Base-by-base conservation (phyloP, 1,140 invertebrate species). In the Latrodectus geometricus region DNA sequence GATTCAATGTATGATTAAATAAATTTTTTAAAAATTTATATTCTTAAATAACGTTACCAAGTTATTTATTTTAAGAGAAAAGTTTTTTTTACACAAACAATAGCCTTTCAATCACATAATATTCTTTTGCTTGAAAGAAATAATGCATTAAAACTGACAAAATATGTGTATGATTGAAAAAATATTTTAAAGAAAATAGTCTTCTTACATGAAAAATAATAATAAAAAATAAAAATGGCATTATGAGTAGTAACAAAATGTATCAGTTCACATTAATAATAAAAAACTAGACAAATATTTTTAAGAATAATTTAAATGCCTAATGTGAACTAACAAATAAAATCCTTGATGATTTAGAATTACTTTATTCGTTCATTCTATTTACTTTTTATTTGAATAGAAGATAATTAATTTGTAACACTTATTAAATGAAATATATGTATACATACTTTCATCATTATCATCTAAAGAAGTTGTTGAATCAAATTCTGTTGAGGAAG, bases 401-500 rank as follows among this genome's bases (percentile, higher is more conserved):
- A 61, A 61, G 54, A 61, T 4, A 61, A 61, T 14, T 17, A 4
- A 61, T 14, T 61, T 61, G 54, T 61, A 61, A 8, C 8, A 61
- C 11, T 61, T 17, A 17, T 61, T 17, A 61, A 61, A 61, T 61
- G 3, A 17, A 61, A 61, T 61, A 70, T n/a, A 12, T 3, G 35
- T 5, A 35, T 70, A 21, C 8, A 21, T 74, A 89, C 88, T 89
- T 54, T 89, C 89, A 69, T 89, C 88, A 20, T 88, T 77, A 23
- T 89, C 89, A 21, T 86, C 79, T n/a, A 89, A 86, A 21, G 90
- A 89, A 17, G 88, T 88, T 76, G 86, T 61, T 54, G 88, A 74
- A 5, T 75, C 61, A 23, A 77, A 79, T 15, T 87, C 78, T 68
- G 56, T 86, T 54, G 90, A 35, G 9, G 15, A 50, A 17, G 54